These are phyloP conservation scores for Pseudochirops corinnae DNA, from an alignment of 2,797 vertebrate species.

Conservation along the genomic window DNA sequence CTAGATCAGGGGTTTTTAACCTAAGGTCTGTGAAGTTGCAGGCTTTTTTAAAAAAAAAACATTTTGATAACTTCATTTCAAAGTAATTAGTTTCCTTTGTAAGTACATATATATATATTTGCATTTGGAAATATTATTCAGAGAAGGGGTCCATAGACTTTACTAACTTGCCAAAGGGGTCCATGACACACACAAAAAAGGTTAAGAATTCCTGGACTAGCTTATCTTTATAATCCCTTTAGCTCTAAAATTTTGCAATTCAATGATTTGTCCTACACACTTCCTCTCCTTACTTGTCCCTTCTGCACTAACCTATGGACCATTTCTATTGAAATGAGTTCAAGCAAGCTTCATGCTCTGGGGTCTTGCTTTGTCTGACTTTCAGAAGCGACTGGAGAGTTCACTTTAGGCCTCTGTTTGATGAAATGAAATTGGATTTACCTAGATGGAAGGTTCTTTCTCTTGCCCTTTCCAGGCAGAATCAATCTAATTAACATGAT, in stretches of 20 bases:
- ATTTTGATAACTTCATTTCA: background rate
- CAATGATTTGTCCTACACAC: background rate
- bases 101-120: background rate
- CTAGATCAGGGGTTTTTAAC: background rate
- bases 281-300: background rate
- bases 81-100: background rate
- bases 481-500: slow-evolving; percentile 71
- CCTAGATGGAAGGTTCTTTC: slow-evolving; percentile 53
- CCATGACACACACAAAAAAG: background rate
- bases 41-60: background rate
- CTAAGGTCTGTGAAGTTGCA: background rate
- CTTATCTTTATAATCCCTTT: background rate
- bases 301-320: background rate
- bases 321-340: background rate
- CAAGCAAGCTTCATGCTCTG: background rate
- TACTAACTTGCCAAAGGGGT: background rate
- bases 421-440: slow-evolving; percentile 75
- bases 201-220: background rate
- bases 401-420: slow-evolving; percentile 55
- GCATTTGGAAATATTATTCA: background rate
- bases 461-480: slow-evolving; percentile 59
- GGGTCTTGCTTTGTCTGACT: background rate
- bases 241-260: background rate
- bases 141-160: background rate
- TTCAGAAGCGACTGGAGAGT: slow-evolving; percentile 54